A percentile compares a stretch with the other conserved stretches of the same genome.
These are phyloP conservation scores for Athrips mouffetella DNA, from an alignment of 2,888 invertebrate species.

Conservation along the genomic window DNA sequence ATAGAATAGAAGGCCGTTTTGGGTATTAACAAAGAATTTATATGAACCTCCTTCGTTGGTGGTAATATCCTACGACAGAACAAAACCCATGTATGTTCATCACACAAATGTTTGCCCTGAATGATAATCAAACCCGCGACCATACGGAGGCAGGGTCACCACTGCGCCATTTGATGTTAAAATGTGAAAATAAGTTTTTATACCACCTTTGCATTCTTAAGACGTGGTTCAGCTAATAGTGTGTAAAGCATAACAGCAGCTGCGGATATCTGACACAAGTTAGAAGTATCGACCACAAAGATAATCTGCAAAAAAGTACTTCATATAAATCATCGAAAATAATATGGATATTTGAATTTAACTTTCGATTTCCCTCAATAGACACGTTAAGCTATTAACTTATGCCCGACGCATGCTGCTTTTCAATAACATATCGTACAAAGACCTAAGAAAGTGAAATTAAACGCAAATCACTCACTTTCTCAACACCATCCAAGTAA, in stretches of 20 bases:
- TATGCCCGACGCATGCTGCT: not conserved
- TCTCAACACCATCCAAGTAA: slow-evolving; percentile 82
- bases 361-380: not conserved
- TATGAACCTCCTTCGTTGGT: too few relatives aligned
- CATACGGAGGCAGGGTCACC: too few relatives aligned
- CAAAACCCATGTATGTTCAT: too few relatives aligned
- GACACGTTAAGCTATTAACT: not conserved
- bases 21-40: too few relatives aligned
- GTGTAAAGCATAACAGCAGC: slow-evolving; percentile 89
- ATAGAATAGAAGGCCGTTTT: too few relatives aligned
- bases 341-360: not conserved
- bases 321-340: too few relatives aligned
- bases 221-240: slow-evolving; percentile 83
- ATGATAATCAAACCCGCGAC: too few relatives aligned
- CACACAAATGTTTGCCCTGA: too few relatives aligned
- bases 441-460: slow-evolving; percentile 13
- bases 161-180: too few relatives aligned
- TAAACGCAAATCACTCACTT: slow-evolving; percentile 45
- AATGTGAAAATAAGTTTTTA: not conserved
- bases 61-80: too few relatives aligned
- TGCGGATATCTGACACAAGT: slow-evolving; percentile 91
- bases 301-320: slow-evolving; percentile 76
- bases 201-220: slow-evolving; percentile 81
- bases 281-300: slow-evolving; percentile 90
- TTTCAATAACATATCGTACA: slow-evolving; percentile 10